Evolutionary conservation across 2,888 invertebrate genomes (phyloP).

Genomic region (Ophion slaviceki): DNA sequence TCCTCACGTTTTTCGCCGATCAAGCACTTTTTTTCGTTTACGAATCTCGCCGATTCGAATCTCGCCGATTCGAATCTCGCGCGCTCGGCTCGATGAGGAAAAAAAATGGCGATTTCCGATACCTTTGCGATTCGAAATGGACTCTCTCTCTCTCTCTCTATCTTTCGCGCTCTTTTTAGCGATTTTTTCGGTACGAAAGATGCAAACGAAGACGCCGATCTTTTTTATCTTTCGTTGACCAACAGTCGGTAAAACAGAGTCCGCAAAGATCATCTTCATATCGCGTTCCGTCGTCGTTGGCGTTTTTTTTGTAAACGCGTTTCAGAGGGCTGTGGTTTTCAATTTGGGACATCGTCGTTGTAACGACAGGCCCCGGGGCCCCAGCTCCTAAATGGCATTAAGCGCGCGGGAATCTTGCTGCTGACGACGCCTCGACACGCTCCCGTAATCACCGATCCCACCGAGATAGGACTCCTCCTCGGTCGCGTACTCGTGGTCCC

Average conservation of each 20-base stretch:
- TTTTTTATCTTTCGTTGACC: neutral
- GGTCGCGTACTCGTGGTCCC: constrained; percentile 82
- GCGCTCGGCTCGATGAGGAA: too few species aligned
- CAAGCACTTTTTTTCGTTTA: constrained; percentile 9
- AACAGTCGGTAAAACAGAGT: constrained; percentile 11
- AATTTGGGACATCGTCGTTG: constrained; percentile 82
- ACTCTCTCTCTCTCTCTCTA: constrained; percentile 49
- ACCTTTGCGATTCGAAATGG: neutral
- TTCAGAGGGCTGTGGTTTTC: constrained; percentile 82
- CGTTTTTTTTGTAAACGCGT: constrained; percentile 48
- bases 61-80: neutral
- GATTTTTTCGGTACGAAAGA: constrained; percentile 2
- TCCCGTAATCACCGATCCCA: constrained; percentile 84
- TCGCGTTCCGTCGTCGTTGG: constrained; percentile 79
- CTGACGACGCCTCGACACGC: constrained; percentile 86
- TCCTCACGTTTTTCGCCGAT: too few species aligned
- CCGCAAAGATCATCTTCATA: constrained; percentile 70
- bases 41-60: neutral
- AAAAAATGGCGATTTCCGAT: too few species aligned
- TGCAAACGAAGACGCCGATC: neutral
- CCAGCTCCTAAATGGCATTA: constrained; percentile 89
- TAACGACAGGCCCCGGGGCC: constrained; percentile 83
- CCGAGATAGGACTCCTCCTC: constrained; percentile 84
- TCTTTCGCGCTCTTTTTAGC: constrained; percentile 39
- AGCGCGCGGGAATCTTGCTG: constrained; percentile 85